Conservation (phyloP, 2,113 vertebrate species). For the Gyps fulvus region DNA sequence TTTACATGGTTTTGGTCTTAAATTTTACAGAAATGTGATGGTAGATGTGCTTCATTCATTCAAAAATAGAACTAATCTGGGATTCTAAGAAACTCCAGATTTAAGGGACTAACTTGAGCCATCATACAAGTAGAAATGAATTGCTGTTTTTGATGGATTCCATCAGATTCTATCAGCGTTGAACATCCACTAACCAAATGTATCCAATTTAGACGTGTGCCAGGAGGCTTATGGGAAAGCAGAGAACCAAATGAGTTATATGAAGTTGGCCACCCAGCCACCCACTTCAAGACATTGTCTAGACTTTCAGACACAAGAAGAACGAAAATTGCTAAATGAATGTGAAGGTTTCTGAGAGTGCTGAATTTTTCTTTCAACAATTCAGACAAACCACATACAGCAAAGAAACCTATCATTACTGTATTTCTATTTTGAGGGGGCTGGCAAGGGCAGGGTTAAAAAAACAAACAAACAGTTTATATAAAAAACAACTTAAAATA, state of each 20-base stretch:
- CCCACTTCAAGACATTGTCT: neutral
- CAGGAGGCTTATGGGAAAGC: neutral
- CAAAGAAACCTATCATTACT: neutral
- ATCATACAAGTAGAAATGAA: neutral
- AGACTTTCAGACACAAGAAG: neutral
- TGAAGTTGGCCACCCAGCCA: neutral
- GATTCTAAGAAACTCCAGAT: neutral
- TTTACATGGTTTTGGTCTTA: neutral
- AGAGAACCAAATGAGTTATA: neutral
- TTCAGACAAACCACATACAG: neutral
- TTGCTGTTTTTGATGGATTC: neutral
- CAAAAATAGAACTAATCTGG: neutral
- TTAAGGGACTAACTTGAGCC: neutral
- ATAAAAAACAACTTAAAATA: neutral
- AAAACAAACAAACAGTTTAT: neutral
- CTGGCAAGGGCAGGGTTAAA: neutral
- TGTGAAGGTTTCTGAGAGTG: neutral
- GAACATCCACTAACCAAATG: neutral
- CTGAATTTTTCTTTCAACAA: neutral
- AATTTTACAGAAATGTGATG: neutral
- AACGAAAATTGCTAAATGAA: neutral
- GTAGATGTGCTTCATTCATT: neutral
- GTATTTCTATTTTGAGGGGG: neutral
- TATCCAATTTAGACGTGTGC: neutral
- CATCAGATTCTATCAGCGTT: neutral